Conservation (phyloP, 2,113 vertebrate species). For the Cynocephalus volans region DNA sequence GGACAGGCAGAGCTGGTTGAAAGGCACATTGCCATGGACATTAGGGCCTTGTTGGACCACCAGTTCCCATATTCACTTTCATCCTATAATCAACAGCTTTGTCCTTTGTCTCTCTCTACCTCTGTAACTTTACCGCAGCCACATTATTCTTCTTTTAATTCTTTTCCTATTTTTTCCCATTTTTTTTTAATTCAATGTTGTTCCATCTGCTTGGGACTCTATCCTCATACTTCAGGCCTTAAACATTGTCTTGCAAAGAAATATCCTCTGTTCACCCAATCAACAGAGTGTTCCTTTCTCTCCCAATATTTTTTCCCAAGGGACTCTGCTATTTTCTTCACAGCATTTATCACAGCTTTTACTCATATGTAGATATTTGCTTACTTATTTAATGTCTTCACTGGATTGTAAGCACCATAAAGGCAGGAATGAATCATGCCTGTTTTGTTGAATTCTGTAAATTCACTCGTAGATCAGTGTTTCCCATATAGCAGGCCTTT, state of each 20-base stretch:
- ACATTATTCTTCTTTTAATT: not conserved
- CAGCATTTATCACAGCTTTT: not conserved
- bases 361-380: no score
- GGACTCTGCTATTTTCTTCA: not conserved
- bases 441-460: not conserved
- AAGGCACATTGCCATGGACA: accelerated
- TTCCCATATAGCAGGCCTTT: not conserved
- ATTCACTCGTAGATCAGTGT: not conserved
- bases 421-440: no score
- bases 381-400: not conserved
- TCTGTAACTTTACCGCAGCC: not conserved
- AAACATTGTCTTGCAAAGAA: not conserved
- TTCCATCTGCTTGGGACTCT: not conserved
- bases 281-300: not conserved
- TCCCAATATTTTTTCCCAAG: not conserved
- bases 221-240: not conserved
- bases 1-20: not conserved
- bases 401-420: not conserved
- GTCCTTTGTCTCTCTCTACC: not conserved
- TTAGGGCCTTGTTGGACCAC: accelerated
- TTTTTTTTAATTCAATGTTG: not conserved
- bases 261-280: not conserved
- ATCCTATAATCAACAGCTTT: not conserved
- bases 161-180: not conserved
- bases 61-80: not conserved